Evolutionary conservation across 2,113 vertebrate genomes (phyloP).

Genomic region (Agapornis roseicollis): DNA sequence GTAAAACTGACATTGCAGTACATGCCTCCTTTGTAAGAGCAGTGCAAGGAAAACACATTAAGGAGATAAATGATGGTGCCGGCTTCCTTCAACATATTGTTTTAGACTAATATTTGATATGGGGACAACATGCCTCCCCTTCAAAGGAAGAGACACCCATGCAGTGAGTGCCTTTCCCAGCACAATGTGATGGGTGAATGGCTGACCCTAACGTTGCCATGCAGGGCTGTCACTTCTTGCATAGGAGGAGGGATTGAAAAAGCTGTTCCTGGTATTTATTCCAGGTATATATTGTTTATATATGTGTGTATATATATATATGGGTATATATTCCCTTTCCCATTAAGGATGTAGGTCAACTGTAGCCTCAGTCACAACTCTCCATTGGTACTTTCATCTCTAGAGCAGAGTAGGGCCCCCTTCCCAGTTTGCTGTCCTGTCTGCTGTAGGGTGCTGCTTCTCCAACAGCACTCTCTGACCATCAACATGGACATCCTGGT

Average conservation of each 20-base stretch:
- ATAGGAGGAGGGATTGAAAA: neutral
- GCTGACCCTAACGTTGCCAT: neutral
- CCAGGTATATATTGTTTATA: too few species aligned
- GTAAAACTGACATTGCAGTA: neutral
- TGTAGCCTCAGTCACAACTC: neutral
- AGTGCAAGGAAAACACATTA: neutral
- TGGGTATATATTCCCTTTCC: neutral
- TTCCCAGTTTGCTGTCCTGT: neutral
- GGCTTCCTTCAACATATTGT: neutral
- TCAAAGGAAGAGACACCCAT: neutral
- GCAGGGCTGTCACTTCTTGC: neutral
- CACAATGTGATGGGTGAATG: rapidly evolving
- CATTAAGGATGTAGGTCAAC: neutral
- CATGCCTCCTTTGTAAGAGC: neutral
- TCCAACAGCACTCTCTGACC: neutral
- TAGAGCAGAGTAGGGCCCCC: neutral
- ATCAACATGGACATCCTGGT: neutral
- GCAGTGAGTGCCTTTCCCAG: neutral
- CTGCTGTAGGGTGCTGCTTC: neutral
- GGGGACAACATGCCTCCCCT: neutral
- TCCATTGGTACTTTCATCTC: neutral
- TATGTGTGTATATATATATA: too few species aligned
- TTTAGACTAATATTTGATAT: neutral
- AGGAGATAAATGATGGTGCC: rapidly evolving
- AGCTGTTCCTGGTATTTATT: neutral